phyloP scores from a whole-genome alignment of 2,888 invertebrate species.

The Cylindroiulus punctatus region DNA sequence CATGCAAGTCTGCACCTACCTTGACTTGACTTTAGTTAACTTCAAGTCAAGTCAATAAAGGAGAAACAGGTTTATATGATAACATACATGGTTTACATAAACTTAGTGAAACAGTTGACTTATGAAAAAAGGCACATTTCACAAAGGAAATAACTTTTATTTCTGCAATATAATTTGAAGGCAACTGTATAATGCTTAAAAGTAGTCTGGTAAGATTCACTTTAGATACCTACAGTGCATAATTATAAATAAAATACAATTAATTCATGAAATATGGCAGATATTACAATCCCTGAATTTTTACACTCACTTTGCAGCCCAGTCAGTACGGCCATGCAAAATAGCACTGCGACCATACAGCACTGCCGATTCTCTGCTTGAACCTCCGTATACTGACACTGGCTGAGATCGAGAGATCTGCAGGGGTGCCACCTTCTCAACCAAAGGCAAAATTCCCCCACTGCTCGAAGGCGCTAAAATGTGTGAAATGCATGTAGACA shows the following conservation, averaged over 20 bases:
- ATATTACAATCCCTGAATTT: background rate
- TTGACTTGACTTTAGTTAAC: no score
- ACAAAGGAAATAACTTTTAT: constrained; percentile 27
- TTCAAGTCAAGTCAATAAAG: no score
- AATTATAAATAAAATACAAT: background rate
- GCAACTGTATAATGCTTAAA: background rate
- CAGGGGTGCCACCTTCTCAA: constrained; percentile 39
- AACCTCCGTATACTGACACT: constrained; percentile 49
- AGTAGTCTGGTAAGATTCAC: background rate
- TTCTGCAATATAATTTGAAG: background rate
- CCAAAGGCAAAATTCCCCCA: constrained; percentile 31
- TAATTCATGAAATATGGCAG: background rate
- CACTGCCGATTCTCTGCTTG: constrained; percentile 43
- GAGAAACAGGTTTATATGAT: no score
- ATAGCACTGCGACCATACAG: constrained; percentile 64
- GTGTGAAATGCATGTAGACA: background rate
- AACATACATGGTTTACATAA: no score
- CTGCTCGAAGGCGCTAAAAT: constrained; percentile 47
- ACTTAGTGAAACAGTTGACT: no score
- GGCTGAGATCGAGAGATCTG: constrained; percentile 51
- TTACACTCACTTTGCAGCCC: constrained; percentile 79
- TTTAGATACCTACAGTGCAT: background rate
- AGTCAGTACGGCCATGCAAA: constrained; percentile 75
- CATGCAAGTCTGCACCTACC: no score
- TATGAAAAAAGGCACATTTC: background rate